Conservation (phyloP, 2,888 invertebrate species). For the Cyclophora punctaria region DNA sequence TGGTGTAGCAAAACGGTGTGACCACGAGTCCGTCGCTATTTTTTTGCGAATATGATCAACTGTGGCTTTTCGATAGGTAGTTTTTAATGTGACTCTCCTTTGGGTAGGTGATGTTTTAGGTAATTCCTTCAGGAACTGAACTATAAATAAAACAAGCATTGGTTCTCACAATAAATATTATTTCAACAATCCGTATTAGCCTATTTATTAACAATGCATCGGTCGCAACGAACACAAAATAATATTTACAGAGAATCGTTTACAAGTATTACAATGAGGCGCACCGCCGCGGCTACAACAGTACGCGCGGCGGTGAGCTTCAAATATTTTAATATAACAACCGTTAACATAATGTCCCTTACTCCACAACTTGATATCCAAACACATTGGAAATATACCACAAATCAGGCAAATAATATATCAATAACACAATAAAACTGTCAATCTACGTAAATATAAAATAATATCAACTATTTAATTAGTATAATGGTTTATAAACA, state of each 20-base stretch:
- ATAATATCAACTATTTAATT: slow-evolving; percentile 37
- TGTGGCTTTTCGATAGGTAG: too few relatives aligned
- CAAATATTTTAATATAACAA: slow-evolving; percentile 33
- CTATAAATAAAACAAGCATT: slow-evolving; percentile 32
- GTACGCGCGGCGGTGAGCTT: slow-evolving; percentile 10
- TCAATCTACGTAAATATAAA: slow-evolving; percentile 36
- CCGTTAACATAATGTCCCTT: slow-evolving; percentile 35
- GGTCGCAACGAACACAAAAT: slow-evolving; percentile 49
- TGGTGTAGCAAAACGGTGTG: too few relatives aligned
- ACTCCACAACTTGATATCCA: slow-evolving; percentile 42
- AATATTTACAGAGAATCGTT: slow-evolving; percentile 65
- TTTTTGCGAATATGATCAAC: too few relatives aligned
- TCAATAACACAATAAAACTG: slow-evolving; percentile 30
- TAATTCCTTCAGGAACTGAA: not conserved
- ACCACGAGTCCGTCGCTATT: too few relatives aligned
- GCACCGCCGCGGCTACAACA: slow-evolving; percentile 22
- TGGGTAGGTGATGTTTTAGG: too few relatives aligned
- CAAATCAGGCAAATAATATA: slow-evolving; percentile 28
- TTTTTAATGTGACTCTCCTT: too few relatives aligned
- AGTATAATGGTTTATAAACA: slow-evolving; percentile 39
- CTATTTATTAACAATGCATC: slow-evolving; percentile 41
- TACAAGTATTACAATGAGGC: slow-evolving; percentile 34
- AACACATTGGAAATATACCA: slow-evolving; percentile 17
- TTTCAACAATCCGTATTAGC: slow-evolving; percentile 55
- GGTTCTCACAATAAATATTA: slow-evolving; percentile 68